Evolutionary conservation across 1,140 invertebrate species (phyloP).

Genomic region (Matsumurasca onukii): DNA sequence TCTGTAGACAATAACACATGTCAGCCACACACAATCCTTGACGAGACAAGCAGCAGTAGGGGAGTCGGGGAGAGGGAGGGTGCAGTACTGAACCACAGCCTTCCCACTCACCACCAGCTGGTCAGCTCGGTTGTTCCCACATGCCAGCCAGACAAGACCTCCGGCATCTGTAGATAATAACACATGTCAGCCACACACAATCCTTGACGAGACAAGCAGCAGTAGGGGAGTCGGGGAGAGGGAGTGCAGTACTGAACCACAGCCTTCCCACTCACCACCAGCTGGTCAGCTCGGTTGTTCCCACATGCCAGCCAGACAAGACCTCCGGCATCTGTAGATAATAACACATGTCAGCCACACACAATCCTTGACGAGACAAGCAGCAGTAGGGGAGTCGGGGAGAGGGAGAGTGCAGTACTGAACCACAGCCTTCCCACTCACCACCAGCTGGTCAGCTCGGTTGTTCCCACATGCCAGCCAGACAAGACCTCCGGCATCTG

Average conservation of each 20-base stretch:
- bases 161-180: too few relatives aligned
- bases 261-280: conserved; percentile 39
- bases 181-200: too few relatives aligned
- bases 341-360: too few relatives aligned
- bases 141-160: conserved; percentile 42
- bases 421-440: conserved; percentile 39
- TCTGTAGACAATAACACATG: too few relatives aligned
- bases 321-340: conserved; percentile 18
- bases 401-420: conserved; percentile 39
- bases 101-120: conserved; percentile 39
- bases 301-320: conserved; percentile 43
- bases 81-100: conserved; percentile 42
- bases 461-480: conserved; percentile 42
- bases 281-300: conserved; percentile 42
- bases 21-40: conserved; percentile 73
- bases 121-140: conserved; percentile 41
- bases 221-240: conserved; percentile 38
- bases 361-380: conserved; percentile 39
- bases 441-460: conserved; percentile 41
- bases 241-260: conserved; percentile 42
- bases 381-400: conserved; percentile 38
- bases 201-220: conserved; percentile 41
- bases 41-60: conserved; percentile 42
- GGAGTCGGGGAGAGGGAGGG: conserved; percentile 31
- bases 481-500: conserved; percentile 32